These are phyloP conservation scores for Sepioteuthis lessoniana DNA, from an alignment of 2,888 invertebrate genomes.

Conservation along the genomic window DNA sequence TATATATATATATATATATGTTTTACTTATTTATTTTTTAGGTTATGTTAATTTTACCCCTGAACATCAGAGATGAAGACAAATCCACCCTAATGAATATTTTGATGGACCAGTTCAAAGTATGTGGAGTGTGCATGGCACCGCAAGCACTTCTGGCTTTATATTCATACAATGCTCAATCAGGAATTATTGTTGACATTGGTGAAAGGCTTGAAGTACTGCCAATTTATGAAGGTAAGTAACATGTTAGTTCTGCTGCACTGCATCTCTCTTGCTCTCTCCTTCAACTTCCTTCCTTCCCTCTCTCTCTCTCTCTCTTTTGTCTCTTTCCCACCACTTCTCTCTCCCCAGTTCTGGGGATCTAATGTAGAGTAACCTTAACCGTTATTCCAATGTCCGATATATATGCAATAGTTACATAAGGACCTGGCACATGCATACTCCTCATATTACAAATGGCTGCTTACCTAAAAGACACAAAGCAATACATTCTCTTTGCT, in stretches of 20 bases:
- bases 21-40: constrained; percentile 53
- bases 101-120: constrained; percentile 75
- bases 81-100: constrained; percentile 75
- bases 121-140: constrained; percentile 76
- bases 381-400: no score
- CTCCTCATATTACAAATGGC: no score
- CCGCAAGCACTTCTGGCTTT: constrained; percentile 79
- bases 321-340: no score
- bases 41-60: constrained; percentile 77
- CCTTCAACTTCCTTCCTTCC: no score
- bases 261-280: no score
- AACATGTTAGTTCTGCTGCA: neutral
- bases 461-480: no score
- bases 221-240: constrained; percentile 78
- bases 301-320: no score
- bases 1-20: neutral
- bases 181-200: constrained; percentile 80
- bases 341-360: no score
- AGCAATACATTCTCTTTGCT: no score
- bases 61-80: constrained; percentile 75
- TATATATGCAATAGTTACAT: no score
- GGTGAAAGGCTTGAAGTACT: constrained; percentile 79
- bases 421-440: no score
- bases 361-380: no score
- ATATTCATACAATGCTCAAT: constrained; percentile 79